Evolutionary conservation across 2,888 invertebrate species (phyloP).

Genomic region (Andrena bucephala): DNA sequence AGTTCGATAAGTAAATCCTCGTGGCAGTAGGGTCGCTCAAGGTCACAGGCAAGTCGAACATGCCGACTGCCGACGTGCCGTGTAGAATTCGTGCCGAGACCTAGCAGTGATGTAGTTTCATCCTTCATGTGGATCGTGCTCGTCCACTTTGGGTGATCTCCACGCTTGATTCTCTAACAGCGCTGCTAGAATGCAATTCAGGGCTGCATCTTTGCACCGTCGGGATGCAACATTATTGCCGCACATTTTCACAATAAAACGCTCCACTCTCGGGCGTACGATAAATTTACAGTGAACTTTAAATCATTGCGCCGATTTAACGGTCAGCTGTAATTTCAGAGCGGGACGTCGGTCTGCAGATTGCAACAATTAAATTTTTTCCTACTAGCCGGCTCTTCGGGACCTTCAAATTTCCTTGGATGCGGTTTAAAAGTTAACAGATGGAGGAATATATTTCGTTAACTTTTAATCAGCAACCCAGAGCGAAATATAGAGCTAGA

Average conservation of each 20-base stretch:
- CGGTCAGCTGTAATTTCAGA: constrained; percentile 28
- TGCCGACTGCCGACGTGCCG: constrained; percentile 54
- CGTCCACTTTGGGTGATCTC: constrained; percentile 65
- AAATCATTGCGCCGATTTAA: constrained; percentile 34
- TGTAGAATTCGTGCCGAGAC: constrained; percentile 57
- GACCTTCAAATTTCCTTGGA: background rate
- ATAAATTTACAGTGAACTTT: constrained; percentile 7
- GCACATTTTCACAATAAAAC: constrained; percentile 14
- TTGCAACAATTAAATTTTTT: constrained; percentile 11
- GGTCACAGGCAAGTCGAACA: constrained; percentile 51
- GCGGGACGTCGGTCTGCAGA: background rate
- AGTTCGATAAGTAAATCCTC: constrained; percentile 59
- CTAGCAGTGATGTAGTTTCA: constrained; percentile 61
- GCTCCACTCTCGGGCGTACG: constrained; percentile 22
- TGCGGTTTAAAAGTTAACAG: too few relatives aligned
- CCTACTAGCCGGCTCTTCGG: background rate
- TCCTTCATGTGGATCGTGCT: constrained; percentile 61
- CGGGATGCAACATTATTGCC: constrained; percentile 33
- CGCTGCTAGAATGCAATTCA: constrained; percentile 35
- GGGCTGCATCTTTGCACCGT: constrained; percentile 22
- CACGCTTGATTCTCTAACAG: constrained; percentile 59
- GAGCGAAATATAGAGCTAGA: too few relatives aligned
- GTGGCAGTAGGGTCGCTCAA: constrained; percentile 57
- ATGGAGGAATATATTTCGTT: too few relatives aligned
- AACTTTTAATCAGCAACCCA: too few relatives aligned